These are phyloP conservation scores for Benthosema pterotum DNA, from an alignment of 2,797 vertebrate species.

Conservation along the genomic window DNA sequence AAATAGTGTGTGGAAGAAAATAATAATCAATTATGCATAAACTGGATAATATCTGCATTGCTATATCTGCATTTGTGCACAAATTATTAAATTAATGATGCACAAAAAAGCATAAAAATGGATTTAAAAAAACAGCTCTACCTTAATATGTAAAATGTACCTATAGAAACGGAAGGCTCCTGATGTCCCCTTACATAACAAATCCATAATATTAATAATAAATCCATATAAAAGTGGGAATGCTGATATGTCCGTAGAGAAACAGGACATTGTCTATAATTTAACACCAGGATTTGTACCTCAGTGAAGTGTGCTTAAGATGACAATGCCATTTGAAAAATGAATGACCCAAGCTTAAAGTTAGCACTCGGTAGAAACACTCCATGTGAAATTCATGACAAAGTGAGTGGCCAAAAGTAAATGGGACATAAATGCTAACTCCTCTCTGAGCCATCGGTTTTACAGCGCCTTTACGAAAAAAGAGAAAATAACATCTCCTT, in stretches of 20 bases:
- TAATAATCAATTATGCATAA: slow-evolving; percentile 13
- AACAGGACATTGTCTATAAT: slow-evolving; percentile 57
- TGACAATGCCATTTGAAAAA: slow-evolving; percentile 72
- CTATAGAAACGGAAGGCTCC: slow-evolving; percentile 33
- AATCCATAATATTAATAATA: slow-evolving; percentile 69
- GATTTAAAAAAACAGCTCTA: no score
- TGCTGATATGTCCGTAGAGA: slow-evolving; percentile 51
- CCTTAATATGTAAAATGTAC: slow-evolving; percentile 37
- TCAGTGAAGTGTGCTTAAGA: slow-evolving; percentile 56
- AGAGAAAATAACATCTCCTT: slow-evolving; percentile 56
- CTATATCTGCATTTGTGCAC: slow-evolving; percentile 42
- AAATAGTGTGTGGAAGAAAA: slow-evolving; percentile 20
- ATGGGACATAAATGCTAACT: slow-evolving; percentile 62
- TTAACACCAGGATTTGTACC: slow-evolving; percentile 61
- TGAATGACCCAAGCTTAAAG: slow-evolving; percentile 67
- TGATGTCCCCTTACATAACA: slow-evolving; percentile 55
- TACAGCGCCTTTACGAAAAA: slow-evolving; percentile 22
- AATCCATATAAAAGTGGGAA: slow-evolving; percentile 63
- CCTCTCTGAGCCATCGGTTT: slow-evolving; percentile 61
- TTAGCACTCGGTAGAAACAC: slow-evolving; percentile 62
- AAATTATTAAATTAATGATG: slow-evolving; percentile 55
- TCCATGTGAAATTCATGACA: slow-evolving; percentile 69
- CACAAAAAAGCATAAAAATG: no score
- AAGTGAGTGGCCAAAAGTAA: slow-evolving; percentile 67
- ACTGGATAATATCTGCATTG: slow-evolving; percentile 44